A percentile compares a stretch with the other conserved stretches of the same genome.
These are phyloP conservation scores for Myxocyprinus asiaticus DNA, from an alignment of 2,113 vertebrate species.

Conservation along the genomic window DNA sequence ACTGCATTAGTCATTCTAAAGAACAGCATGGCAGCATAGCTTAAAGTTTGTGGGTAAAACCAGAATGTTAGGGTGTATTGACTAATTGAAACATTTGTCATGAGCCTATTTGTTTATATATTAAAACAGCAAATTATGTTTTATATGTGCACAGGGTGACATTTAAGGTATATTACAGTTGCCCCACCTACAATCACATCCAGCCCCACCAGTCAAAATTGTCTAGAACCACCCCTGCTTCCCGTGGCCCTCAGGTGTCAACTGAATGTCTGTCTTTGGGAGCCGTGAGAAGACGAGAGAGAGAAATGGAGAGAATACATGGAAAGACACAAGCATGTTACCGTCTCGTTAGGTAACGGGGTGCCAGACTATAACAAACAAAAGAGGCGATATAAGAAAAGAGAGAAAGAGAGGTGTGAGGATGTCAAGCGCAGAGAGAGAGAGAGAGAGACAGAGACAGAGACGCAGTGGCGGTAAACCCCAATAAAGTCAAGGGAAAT, in stretches of 20 bases:
- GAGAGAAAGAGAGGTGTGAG: slow-evolving; percentile 24
- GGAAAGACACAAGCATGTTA: slow-evolving; percentile 32
- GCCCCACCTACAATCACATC: no score
- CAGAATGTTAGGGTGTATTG: no score
- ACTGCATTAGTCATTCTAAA: no score
- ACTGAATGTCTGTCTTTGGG: slow-evolving; percentile 7
- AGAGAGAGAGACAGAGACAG: slow-evolving; percentile 4
- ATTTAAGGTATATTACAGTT: no score
- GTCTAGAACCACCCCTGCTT: no score
- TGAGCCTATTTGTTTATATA: no score
- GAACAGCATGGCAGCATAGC: no score
- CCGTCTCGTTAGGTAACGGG: slow-evolving; percentile 27
- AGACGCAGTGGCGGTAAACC: neutral
- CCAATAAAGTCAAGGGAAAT: slow-evolving; percentile 6
- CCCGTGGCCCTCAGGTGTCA: slow-evolving; percentile 26
- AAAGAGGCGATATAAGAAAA: neutral
- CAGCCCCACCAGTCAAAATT: no score
- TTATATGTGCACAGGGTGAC: no score
- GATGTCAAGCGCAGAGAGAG: slow-evolving; percentile 6
- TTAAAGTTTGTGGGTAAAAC: no score
- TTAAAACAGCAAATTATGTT: no score
- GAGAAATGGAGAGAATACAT: neutral
- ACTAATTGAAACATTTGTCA: no score
- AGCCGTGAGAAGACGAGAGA: neutral
- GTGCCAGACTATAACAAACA: slow-evolving; percentile 46